These are phyloP conservation scores for Zophobas atratus DNA, from an alignment of 1,140 invertebrate species.

Conservation along the genomic window DNA sequence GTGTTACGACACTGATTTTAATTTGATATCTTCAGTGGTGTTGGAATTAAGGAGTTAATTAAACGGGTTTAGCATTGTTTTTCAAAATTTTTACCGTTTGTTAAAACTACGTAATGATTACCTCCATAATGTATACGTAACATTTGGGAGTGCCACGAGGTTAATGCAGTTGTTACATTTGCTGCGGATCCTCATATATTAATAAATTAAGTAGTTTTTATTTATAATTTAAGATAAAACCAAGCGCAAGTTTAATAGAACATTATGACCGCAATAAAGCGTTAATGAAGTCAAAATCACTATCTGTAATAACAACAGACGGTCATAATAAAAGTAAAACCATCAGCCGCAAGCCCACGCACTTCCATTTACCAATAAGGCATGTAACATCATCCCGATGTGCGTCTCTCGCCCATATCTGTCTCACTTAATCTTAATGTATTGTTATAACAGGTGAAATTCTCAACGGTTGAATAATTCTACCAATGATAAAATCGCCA, in stretches of 20 bases:
- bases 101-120: too few species aligned
- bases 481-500: slow-evolving; percentile 23
- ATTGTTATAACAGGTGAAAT: slow-evolving; percentile 41
- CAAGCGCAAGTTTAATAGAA: not conserved
- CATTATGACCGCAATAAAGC: not conserved
- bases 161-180: too few species aligned
- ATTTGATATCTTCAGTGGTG: too few species aligned
- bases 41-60: too few species aligned
- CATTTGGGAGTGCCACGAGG: too few species aligned
- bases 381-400: slow-evolving; percentile 23
- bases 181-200: too few species aligned
- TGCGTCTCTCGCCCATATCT: slow-evolving; percentile 19
- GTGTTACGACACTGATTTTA: too few species aligned
- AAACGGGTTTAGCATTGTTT: too few species aligned
- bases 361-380: slow-evolving; percentile 31
- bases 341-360: not conserved
- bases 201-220: too few species aligned
- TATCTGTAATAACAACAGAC: slow-evolving; percentile 1
- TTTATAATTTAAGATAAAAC: not conserved
- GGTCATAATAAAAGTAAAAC: slow-evolving; percentile 6
- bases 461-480: slow-evolving; percentile 46
- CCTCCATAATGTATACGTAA: too few species aligned
- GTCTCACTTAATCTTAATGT: slow-evolving; percentile 21
- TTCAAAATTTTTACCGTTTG: too few species aligned
- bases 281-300: slow-evolving; percentile 18